Evolutionary conservation across 2,113 vertebrate species (phyloP).

Genomic region (Aegithalos caudatus): DNA sequence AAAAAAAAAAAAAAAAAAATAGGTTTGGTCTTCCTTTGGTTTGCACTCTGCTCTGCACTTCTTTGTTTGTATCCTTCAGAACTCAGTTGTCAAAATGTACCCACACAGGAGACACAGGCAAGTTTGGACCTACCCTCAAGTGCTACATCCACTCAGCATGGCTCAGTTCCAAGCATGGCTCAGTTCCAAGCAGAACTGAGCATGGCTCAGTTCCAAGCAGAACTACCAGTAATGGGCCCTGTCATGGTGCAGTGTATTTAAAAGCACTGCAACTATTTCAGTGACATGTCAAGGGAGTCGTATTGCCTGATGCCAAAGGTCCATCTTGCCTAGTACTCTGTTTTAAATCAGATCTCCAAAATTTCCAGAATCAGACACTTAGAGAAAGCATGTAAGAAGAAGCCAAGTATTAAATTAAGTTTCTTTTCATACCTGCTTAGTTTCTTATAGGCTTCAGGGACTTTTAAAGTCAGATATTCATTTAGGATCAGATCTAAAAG

Average conservation of each 20-base stretch:
- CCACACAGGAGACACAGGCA: not conserved
- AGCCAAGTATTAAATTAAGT: not conserved
- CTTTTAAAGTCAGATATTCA: not conserved
- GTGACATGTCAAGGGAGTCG: not conserved
- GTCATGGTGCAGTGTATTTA: fast-evolving
- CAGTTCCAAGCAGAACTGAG: not conserved
- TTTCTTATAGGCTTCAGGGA: not conserved
- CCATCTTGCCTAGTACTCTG: not conserved
- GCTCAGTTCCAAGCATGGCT: not conserved
- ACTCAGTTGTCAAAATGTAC: not conserved
- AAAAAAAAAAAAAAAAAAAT: too few relatives aligned
- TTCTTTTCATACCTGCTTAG: not conserved
- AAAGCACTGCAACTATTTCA: not conserved
- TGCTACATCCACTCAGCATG: not conserved
- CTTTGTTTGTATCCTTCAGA: not conserved
- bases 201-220: not conserved
- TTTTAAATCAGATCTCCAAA: not conserved
- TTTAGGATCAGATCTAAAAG: not conserved
- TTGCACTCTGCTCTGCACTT: not conserved
- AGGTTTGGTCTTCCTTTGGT: not conserved
- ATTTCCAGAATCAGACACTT: not conserved
- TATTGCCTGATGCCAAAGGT: not conserved
- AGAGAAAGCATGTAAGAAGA: not conserved
- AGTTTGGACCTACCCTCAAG: not conserved
- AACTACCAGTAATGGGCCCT: not conserved